These are phyloP conservation scores for Drosophila cardini DNA, from an alignment of 1,140 invertebrate species.

Conservation along the genomic window DNA sequence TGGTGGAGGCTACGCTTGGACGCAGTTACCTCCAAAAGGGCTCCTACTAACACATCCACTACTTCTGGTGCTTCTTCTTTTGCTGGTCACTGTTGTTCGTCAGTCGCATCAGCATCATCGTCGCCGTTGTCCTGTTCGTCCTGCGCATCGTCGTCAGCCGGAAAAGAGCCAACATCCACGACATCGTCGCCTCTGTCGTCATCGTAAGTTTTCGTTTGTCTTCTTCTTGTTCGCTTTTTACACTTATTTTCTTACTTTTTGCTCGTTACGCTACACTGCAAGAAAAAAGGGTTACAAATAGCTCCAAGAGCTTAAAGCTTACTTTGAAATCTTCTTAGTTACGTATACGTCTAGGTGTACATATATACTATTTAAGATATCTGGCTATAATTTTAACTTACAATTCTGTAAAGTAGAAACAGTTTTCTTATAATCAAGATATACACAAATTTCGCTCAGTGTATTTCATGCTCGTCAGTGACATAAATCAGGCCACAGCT, in stretches of 20 bases:
- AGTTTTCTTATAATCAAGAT: too few relatives aligned
- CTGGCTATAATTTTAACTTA: too few relatives aligned
- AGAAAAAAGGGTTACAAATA: neutral
- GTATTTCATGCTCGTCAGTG: constrained; percentile 56
- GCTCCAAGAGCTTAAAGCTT: too few relatives aligned
- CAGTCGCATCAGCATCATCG: constrained; percentile 61
- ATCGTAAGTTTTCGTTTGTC: constrained; percentile 58
- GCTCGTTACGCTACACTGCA: constrained; percentile 4
- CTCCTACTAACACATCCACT: constrained; percentile 14
- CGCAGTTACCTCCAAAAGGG: constrained; percentile 18
- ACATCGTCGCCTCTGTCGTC: constrained; percentile 56
- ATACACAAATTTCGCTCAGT: constrained; percentile 28
- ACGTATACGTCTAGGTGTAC: too few relatives aligned
- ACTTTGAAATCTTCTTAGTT: too few relatives aligned
- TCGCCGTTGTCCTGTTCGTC: neutral
- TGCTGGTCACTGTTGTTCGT: constrained; percentile 59
- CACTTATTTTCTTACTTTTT: constrained; percentile 22
- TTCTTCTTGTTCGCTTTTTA: constrained; percentile 27
- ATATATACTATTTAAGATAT: too few relatives aligned
- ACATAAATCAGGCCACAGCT: constrained; percentile 69
- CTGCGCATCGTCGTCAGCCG: constrained; percentile 18
- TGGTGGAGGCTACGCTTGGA: constrained; percentile 59
- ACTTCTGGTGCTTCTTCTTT: constrained; percentile 13
- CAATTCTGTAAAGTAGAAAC: too few relatives aligned
- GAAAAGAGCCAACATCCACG: constrained; percentile 54